Percentiles rank a stretch among this genome's conserved stretches.
phyloP scores from a whole-genome alignment of 2,888 invertebrate species.

The Pollenia angustigena region DNA sequence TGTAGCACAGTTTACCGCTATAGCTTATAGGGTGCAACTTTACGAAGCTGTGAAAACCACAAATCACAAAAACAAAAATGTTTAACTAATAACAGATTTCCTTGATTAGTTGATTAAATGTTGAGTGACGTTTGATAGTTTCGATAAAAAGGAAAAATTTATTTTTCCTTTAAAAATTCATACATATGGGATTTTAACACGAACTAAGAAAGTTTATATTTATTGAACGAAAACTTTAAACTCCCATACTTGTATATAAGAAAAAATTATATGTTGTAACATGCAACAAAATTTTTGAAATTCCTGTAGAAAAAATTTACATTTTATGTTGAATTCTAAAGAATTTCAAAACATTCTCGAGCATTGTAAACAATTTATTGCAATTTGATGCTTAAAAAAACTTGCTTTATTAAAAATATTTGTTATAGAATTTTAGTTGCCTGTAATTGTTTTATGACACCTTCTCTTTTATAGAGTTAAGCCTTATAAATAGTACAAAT shows the following conservation, averaged over 20 bases:
- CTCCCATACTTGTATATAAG: background rate
- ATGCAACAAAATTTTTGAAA: background rate
- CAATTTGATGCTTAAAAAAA: no score
- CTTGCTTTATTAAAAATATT: no score
- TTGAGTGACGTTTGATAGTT: conserved; percentile 70
- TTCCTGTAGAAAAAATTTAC: background rate
- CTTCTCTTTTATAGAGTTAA: no score
- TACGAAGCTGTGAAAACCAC: background rate
- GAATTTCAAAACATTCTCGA: background rate
- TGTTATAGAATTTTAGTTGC: no score
- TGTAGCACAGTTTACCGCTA: no score
- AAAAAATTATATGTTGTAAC: conserved; percentile 4
- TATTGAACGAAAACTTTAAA: background rate
- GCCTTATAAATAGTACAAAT: no score
- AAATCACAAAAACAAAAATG: conserved; percentile 33
- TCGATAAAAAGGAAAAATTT: conserved; percentile 40
- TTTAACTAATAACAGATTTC: conserved; percentile 67
- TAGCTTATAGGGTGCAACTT: background rate
- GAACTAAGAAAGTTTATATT: conserved; percentile 36
- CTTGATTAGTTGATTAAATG: conserved; percentile 73
- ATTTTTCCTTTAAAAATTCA: conserved; percentile 13
- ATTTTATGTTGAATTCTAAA: conserved; percentile 5
- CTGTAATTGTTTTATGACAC: no score
- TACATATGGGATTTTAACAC: conserved; percentile 1
- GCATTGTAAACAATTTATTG: background rate